Evolutionary conservation across 2,888 invertebrate species (phyloP), one percentile per base, ranked within the genome.

Genomic region (Macroteleia sp.): DNA sequence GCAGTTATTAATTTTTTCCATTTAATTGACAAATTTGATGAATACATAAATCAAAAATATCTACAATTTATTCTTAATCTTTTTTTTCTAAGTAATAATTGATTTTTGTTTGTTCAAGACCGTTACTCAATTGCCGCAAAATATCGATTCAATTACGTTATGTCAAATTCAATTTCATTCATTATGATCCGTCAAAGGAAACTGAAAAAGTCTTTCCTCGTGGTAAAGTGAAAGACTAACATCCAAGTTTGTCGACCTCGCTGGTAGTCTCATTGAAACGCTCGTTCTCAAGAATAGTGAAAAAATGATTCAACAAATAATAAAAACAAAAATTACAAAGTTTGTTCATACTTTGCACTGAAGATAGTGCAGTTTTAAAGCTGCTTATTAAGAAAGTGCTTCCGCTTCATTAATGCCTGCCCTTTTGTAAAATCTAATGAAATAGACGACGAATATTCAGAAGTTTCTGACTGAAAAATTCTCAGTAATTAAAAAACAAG

Each of bases 331-430:
- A 44, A 32, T 30, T 8, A 30, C 5, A 30, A 30, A 30, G 30
- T 30, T 30, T 10, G 9, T 30, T 30, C 30, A 9, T 10, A 4
- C 10, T 30, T 10, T 10, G 30, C 5, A 30, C 17, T 25, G 17
- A 36, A 41, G 50, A 54, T 52, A 19, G 30, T 32, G 34, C 12
- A 17, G 64, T 44, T 66, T 64, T 12, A 54, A 54, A 54, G 54
- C 17, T 44, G 44, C 36, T 54, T 52, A 64, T 64, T 64, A 64
- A 52, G 42, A 30, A 44, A 32, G 34, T n/a, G 50, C 46, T 66
- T 64, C 54, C 22, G 64, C 44, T 54, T 54, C 44, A 66, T 66
- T 66, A 66, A 54, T 42, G 19, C 17, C 32, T 22, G 16, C 8
- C 9, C 36, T 52, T 52, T 66, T 66, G 54, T 54, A 12, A 42